Conservation (phyloP, 2,888 invertebrate genomes). For the Ennomos erosarius region DNA sequence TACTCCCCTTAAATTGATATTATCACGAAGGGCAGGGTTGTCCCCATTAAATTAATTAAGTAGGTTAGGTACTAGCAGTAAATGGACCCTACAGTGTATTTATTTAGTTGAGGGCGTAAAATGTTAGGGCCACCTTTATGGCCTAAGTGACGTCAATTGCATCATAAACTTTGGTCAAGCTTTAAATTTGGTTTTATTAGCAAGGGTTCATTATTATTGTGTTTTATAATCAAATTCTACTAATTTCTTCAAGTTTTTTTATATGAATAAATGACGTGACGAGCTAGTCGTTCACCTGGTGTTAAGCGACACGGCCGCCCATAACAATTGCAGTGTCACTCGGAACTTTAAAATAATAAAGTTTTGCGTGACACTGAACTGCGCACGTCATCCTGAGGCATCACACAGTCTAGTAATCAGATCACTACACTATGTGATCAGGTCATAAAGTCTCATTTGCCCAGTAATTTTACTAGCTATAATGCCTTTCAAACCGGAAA, state of each 20-base stretch:
- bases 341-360: too few species aligned
- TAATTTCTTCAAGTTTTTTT: neutral
- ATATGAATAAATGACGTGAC: too few species aligned
- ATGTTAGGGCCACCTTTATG: constrained; percentile 35
- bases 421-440: too few species aligned
- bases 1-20: constrained; percentile 47
- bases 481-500: too few species aligned
- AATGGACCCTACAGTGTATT: constrained; percentile 37
- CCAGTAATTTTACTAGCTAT: too few species aligned
- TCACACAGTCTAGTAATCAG: too few species aligned
- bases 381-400: too few species aligned
- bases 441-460: too few species aligned
- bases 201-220: constrained; percentile 18
- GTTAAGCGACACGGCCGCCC: too few species aligned
- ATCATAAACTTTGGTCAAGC: constrained; percentile 24
- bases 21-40: constrained; percentile 46
- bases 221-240: constrained; percentile 10
- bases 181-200: constrained; percentile 14
- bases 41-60: constrained; percentile 59
- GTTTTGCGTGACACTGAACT: too few species aligned
- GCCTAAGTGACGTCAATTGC: constrained; percentile 30
- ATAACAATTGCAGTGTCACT: too few species aligned
- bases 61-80: constrained; percentile 41
- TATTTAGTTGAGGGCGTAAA: constrained; percentile 38
- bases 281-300: too few species aligned